phyloP scores from a whole-genome alignment of 2,888 invertebrate species.

The Pristionchus maxplancki region DNA sequence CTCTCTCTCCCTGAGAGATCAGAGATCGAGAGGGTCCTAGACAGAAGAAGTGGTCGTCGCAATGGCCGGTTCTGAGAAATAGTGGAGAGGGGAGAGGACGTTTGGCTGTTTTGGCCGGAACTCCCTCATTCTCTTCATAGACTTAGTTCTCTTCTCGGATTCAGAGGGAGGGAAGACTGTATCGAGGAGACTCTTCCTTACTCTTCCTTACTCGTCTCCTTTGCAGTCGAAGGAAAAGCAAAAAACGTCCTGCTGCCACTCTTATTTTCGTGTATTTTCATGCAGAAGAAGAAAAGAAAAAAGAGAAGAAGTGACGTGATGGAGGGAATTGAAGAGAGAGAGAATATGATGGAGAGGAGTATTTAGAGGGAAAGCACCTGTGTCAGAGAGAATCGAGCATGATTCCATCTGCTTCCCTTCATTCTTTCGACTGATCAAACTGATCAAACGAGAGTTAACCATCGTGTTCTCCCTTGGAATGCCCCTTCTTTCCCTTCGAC shows the following conservation, averaged over 20 bases:
- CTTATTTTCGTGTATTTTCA: neutral
- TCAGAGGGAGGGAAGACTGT: neutral
- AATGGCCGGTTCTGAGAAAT: neutral
- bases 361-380: neutral
- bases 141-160: neutral
- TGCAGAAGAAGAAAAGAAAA: neutral
- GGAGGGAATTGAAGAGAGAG: conserved; percentile 6
- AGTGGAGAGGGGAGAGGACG: neutral
- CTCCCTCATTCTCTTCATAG: conserved; percentile 13
- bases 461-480: neutral
- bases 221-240: neutral
- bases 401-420: neutral
- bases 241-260: neutral
- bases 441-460: conserved; percentile 6
- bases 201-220: too few species aligned
- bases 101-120: neutral
- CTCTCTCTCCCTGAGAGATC: neutral
- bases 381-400: neutral
- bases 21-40: neutral
- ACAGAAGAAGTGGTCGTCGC: neutral
- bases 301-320: neutral
- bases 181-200: neutral
- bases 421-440: neutral
- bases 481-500: neutral
- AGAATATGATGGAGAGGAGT: neutral